phyloP scores from a whole-genome alignment of 2,888 invertebrate genomes.

The Trilocha varians region DNA sequence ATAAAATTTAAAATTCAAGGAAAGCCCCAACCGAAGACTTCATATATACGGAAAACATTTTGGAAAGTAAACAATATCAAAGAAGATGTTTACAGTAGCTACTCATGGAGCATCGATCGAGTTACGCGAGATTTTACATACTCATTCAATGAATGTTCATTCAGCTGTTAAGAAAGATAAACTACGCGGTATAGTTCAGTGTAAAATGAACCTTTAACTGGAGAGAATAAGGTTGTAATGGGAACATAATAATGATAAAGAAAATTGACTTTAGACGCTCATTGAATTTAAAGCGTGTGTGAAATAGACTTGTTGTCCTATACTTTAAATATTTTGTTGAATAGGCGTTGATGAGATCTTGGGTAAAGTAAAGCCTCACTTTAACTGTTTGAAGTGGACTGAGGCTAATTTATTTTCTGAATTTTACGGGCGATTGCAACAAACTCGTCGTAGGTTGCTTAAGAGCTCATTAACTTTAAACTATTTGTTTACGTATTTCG shows the following conservation, averaged over 20 bases:
- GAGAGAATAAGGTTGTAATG: constrained; percentile 11
- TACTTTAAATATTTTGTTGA: neutral
- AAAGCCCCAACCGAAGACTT: constrained; percentile 15
- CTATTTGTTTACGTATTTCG: no score
- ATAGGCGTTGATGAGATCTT: neutral
- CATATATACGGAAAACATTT: constrained; percentile 31
- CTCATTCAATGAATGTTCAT: constrained; percentile 37
- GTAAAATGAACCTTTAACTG: constrained; percentile 17
- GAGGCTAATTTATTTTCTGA: no score
- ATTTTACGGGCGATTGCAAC: no score
- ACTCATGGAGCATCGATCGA: constrained; percentile 22
- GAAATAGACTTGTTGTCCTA: neutral
- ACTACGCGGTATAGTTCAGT: constrained; percentile 15
- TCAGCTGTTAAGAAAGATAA: constrained; percentile 61
- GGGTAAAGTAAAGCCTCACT: no score
- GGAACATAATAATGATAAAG: neutral
- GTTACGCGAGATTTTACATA: constrained; percentile 29
- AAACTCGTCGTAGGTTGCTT: no score
- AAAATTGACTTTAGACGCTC: constrained; percentile 18
- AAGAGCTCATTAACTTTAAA: no score
- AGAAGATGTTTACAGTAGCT: constrained; percentile 20
- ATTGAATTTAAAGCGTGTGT: neutral
- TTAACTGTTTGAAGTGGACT: no score
- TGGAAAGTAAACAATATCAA: constrained; percentile 24
- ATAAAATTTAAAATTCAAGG: no score